A percentile compares a stretch with the other conserved stretches of the same genome.
These are phyloP conservation scores for Chlamydotis undulata DNA, from an alignment of 2,113 vertebrate genomes.

Conservation along the genomic window DNA sequence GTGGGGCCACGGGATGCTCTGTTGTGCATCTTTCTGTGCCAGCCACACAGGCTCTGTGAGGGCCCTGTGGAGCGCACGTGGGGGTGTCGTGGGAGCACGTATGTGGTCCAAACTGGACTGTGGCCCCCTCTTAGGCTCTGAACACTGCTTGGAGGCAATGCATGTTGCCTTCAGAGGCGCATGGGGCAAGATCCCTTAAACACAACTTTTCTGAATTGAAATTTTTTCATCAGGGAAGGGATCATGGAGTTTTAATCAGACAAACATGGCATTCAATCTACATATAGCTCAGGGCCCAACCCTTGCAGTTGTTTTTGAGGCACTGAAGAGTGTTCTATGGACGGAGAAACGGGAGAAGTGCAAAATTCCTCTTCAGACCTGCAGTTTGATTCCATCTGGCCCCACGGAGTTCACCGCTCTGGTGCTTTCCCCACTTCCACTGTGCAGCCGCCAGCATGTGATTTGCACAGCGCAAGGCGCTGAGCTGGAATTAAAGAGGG, in stretches of 20 bases:
- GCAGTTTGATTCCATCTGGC: background rate
- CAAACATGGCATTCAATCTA: background rate
- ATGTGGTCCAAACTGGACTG: background rate
- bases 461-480: background rate
- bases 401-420: background rate
- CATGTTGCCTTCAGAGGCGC: background rate
- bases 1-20: background rate
- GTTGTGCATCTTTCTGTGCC: background rate
- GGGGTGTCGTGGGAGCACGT: too few species aligned
- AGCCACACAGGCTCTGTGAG: background rate
- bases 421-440: background rate
- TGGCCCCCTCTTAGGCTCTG: background rate
- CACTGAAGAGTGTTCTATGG: background rate
- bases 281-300: background rate
- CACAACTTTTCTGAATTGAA: background rate
- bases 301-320: background rate
- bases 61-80: rapidly evolving
- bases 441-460: background rate
- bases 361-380: background rate
- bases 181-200: background rate
- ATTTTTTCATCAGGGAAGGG: background rate
- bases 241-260: background rate
- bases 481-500: background rate
- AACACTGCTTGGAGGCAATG: background rate
- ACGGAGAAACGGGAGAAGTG: background rate